Evolutionary conservation across 2,797 vertebrate genomes (phyloP).

Genomic region (Cottoperca gobio): DNA sequence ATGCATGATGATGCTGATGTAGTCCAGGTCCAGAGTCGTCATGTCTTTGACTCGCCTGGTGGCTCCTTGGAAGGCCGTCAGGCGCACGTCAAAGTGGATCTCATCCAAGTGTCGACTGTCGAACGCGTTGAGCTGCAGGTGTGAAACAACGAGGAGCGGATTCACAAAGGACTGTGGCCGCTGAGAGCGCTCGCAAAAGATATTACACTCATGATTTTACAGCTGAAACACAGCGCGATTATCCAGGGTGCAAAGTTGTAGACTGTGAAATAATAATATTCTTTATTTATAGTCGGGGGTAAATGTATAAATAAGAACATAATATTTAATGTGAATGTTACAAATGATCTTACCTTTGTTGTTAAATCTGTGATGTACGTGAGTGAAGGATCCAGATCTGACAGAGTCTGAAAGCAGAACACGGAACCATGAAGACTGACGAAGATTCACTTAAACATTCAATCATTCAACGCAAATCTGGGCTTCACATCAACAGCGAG

Average conservation of each 20-base stretch:
- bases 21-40: slow-evolving; percentile 89
- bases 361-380: slow-evolving; percentile 90
- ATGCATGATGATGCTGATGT: slow-evolving; percentile 89
- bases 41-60: slow-evolving; percentile 86
- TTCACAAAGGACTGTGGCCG: too few relatives aligned
- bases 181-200: not conserved
- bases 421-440: not conserved
- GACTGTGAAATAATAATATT: too few relatives aligned
- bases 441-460: not conserved
- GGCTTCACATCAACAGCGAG: not conserved
- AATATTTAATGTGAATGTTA: not conserved
- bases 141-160: not conserved
- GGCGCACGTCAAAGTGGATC: slow-evolving; percentile 93
- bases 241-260: not conserved
- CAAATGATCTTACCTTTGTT: slow-evolving; percentile 84
- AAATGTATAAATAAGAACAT: not conserved
- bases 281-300: too few relatives aligned
- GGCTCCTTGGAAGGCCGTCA: slow-evolving; percentile 91
- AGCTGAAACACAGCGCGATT: not conserved
- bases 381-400: slow-evolving; percentile 88
- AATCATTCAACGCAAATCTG: not conserved
- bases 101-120: slow-evolving; percentile 95
- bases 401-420: slow-evolving; percentile 87
- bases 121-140: slow-evolving; percentile 91
- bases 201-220: not conserved